A percentile compares a stretch with the other conserved stretches of the same genome.
Conservation (phyloP, 2,113 vertebrate species). For the Proterorhinus semilunaris region DNA sequence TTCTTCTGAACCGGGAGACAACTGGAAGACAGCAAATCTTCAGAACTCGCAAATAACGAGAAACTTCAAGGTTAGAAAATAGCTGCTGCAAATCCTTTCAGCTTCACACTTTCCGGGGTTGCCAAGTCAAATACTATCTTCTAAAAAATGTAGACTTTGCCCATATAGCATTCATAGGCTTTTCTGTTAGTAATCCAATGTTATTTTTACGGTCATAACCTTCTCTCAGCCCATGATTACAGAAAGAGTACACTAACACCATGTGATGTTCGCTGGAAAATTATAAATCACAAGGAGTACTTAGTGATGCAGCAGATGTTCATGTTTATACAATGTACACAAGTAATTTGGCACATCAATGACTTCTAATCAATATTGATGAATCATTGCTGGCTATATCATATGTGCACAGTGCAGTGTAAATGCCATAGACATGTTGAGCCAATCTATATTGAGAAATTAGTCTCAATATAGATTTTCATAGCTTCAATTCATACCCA, state of each 20-base stretch:
- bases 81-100: background rate
- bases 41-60: too few species aligned
- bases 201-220: too few species aligned
- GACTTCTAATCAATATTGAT: conserved; percentile 5
- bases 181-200: too few species aligned
- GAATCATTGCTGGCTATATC: background rate
- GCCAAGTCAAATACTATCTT: too few species aligned
- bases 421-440: background rate
- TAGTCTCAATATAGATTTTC: background rate
- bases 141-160: too few species aligned
- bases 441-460: too few species aligned
- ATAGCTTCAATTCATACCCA: background rate
- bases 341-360: background rate
- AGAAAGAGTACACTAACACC: background rate
- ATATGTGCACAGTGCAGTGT: background rate
- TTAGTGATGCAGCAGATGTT: background rate
- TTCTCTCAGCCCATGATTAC: background rate
- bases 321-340: background rate
- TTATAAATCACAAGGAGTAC: too few species aligned
- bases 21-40: conserved; percentile 63
- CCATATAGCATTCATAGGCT: too few species aligned
- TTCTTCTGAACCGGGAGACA: conserved; percentile 95
- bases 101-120: too few species aligned
- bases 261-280: background rate
- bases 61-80: background rate